Conservation (phyloP, 2,888 invertebrate species). For the Parelbella ahira region DNA sequence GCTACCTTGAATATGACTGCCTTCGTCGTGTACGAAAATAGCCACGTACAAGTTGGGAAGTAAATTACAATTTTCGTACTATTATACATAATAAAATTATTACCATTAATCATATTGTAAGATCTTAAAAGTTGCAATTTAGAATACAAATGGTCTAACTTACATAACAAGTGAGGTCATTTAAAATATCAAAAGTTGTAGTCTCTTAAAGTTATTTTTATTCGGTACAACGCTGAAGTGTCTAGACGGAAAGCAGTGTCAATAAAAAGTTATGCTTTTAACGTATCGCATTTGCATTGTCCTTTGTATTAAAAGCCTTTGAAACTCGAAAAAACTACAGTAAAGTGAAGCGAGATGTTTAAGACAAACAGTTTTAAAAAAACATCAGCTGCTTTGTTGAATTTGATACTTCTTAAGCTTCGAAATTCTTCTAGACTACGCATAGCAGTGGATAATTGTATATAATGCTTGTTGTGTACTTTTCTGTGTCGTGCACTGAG, state of each 20-base stretch:
- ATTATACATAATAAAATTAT: slow-evolving; percentile 1
- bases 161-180: slow-evolving; percentile 17
- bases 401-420: slow-evolving; percentile 35
- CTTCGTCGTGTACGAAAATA: no score
- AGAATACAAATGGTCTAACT: slow-evolving; percentile 11
- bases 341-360: slow-evolving; percentile 8
- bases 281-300: slow-evolving; percentile 20
- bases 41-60: slow-evolving; percentile 26
- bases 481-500: no score
- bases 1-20: no score
- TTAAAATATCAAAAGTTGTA: slow-evolving; percentile 5
- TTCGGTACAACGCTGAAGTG: slow-evolving; percentile 4
- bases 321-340: slow-evolving; percentile 13
- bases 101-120: slow-evolving; percentile 14
- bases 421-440: no score
- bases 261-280: slow-evolving; percentile 19
- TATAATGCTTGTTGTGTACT: no score
- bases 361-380: slow-evolving; percentile 23
- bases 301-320: slow-evolving; percentile 22
- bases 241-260: slow-evolving; percentile 16
- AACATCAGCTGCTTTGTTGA: slow-evolving; percentile 25
- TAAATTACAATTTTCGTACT: slow-evolving; percentile 20
- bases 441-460: no score
- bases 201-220: slow-evolving; percentile 9
- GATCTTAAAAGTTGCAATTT: slow-evolving; percentile 10